These are phyloP conservation scores for Polypterus senegalus DNA, from an alignment of 2,113 vertebrate genomes.

Conservation along the genomic window DNA sequence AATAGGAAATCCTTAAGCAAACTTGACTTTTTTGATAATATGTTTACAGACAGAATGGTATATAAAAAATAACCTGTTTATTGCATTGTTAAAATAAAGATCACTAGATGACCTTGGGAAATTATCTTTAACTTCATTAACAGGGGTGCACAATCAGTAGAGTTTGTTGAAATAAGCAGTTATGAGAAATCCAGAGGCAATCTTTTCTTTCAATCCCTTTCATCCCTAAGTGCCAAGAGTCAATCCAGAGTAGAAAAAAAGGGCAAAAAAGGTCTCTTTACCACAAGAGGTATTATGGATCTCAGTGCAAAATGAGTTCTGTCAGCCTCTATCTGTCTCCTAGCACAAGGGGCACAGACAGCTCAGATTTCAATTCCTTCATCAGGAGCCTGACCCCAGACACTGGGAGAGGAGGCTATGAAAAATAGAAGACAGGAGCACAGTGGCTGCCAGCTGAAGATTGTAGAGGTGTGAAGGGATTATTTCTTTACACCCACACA, in stretches of 20 bases:
- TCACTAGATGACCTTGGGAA: background rate
- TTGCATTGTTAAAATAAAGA: no score
- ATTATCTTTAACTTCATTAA: background rate
- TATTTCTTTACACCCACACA: background rate
- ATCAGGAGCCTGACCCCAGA: background rate
- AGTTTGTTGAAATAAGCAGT: background rate
- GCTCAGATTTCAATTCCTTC: conserved; percentile 6
- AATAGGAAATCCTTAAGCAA: no score
- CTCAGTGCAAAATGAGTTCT: conserved; percentile 24
- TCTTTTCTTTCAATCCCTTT: conserved; percentile 16
- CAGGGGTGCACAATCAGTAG: background rate
- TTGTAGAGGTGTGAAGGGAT: background rate
- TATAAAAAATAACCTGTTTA: no score
- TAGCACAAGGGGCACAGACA: conserved; percentile 7
- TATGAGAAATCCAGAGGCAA: background rate
- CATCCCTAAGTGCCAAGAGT: conserved; percentile 30
- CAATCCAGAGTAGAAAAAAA: conserved; percentile 23
- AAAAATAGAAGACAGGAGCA: background rate
- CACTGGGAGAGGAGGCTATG: background rate
- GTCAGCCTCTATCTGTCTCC: conserved; percentile 28
- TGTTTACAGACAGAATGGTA: no score
- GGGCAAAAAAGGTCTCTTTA: conserved; percentile 33
- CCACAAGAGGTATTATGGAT: conserved; percentile 27
- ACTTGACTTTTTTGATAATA: no score
- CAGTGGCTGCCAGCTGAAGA: background rate